Base-by-base conservation (phyloP, 2,113 vertebrate genomes). In the Eleginops maclovinus region DNA sequence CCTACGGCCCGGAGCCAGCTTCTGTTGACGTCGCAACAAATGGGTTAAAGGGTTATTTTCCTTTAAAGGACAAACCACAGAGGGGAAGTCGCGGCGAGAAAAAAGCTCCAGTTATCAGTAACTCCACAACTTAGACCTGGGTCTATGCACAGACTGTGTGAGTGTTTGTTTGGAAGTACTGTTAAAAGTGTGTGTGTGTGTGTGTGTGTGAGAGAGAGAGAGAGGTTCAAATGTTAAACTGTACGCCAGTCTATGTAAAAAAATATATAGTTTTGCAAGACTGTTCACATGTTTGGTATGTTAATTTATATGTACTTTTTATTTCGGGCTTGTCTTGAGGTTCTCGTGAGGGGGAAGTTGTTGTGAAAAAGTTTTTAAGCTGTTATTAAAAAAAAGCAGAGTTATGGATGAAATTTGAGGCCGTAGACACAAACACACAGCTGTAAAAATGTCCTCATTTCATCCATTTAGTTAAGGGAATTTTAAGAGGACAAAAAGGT, bases 141-240 rank as follows among this genome's bases (percentile, higher is more conserved):
- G 87, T 89, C 88, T 93, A 93, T 94, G 94, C 93, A 94, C 87
- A 76, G 84, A 83, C 66, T 90, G 90, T 85, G 10, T 41, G 31
- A 9, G 24, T 51, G 62, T n/a, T n/a, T 44, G 40, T 71, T 51
- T 63, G 51, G 4, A 43, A 13, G 24, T 61, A 24, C 43, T 78
- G 69, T 54, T 74, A 50, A 28, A 36, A 56, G 81, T 83, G 50
- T 76, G 60, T 67, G 76, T 6, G 77, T 59, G 77, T 76, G 69
- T 41, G 70, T 47, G 77, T 46, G 63, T 62, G 62, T 36, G 62
- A 22, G 74, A 62, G 66, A 3, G 77, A 61, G 75, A 26, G 36
- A 61, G 67, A 76, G 58, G 79, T 87, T 72, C 71, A 77, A 70
- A 68, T 75, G 79, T 84, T 75, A 56, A 81, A 72, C 69, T 81